Conservation (phyloP, 2,888 invertebrate genomes). For the Meteorus cinctellus region DNA sequence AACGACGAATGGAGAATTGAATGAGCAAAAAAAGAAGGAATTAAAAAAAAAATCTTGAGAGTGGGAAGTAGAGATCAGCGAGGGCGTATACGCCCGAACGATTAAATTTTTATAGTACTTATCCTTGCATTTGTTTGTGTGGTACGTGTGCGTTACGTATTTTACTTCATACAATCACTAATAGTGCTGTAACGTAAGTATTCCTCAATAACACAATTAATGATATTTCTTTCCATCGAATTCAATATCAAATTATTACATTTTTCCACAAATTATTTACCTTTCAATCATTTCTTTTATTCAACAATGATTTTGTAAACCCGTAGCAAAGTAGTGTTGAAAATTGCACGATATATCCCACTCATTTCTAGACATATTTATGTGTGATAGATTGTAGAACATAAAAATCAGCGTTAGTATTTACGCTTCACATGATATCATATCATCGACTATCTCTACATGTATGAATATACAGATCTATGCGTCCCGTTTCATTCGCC, state of each 20-base stretch:
- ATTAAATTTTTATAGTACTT: constrained; percentile 38
- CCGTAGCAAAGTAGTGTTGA: too few species aligned
- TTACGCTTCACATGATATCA: background rate
- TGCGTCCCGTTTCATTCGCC: background rate
- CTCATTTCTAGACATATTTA: background rate
- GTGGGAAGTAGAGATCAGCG: background rate
- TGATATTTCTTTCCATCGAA: too few species aligned
- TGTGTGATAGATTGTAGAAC: background rate
- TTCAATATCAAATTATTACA: too few species aligned
- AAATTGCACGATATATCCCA: too few species aligned
- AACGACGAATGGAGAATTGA: background rate
- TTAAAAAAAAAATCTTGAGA: background rate
- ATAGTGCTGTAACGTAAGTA: too few species aligned
- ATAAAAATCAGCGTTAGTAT: background rate
- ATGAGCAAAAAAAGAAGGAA: background rate
- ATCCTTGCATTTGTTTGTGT: constrained; percentile 34
- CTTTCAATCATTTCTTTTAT: too few species aligned
- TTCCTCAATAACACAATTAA: too few species aligned
- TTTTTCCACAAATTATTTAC: too few species aligned
- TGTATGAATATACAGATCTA: background rate
- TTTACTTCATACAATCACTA: background rate
- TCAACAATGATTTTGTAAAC: too few species aligned
- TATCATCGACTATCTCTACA: background rate
- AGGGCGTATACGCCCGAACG: background rate
- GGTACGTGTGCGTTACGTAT: constrained; percentile 26